These are phyloP conservation scores for Acridotheres tristis DNA, from an alignment of 2,797 vertebrate genomes.

Conservation along the genomic window DNA sequence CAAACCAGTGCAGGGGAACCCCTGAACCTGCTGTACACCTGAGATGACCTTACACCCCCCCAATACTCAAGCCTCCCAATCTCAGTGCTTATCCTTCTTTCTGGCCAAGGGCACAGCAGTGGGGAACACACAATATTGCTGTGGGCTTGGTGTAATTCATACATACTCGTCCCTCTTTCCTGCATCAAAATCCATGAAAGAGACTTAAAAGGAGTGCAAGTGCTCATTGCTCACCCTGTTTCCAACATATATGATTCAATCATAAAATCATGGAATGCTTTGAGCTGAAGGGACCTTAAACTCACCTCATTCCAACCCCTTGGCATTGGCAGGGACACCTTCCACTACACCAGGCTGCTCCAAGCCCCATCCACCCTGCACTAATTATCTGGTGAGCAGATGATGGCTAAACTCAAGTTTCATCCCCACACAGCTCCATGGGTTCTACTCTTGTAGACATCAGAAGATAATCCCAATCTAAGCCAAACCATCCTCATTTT, in stretches of 20 bases:
- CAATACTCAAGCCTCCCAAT: fast-evolving
- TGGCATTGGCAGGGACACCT: neutral
- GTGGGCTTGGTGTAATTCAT: neutral
- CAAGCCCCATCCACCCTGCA: neutral
- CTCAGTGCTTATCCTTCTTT: neutral
- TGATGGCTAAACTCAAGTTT: neutral
- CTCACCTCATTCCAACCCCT: neutral
- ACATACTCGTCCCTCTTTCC: neutral
- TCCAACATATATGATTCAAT: fast-evolving
- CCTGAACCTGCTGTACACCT: no score
- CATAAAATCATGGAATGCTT: neutral
- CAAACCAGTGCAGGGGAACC: neutral
- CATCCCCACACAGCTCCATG: fast-evolving
- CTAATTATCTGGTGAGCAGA: neutral
- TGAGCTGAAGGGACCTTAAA: neutral
- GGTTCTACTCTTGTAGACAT: neutral
- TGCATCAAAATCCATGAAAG: neutral
- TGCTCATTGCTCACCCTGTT: neutral
- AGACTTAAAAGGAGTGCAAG: fast-evolving
- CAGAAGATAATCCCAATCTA: neutral
- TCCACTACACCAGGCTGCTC: neutral
- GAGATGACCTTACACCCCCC: neutral
- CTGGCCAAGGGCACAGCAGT: neutral
- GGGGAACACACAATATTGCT: neutral
- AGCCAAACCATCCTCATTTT: neutral